Evolutionary conservation across 2,113 vertebrate genomes (phyloP).

Genomic region (Ictalurus punctatus): DNA sequence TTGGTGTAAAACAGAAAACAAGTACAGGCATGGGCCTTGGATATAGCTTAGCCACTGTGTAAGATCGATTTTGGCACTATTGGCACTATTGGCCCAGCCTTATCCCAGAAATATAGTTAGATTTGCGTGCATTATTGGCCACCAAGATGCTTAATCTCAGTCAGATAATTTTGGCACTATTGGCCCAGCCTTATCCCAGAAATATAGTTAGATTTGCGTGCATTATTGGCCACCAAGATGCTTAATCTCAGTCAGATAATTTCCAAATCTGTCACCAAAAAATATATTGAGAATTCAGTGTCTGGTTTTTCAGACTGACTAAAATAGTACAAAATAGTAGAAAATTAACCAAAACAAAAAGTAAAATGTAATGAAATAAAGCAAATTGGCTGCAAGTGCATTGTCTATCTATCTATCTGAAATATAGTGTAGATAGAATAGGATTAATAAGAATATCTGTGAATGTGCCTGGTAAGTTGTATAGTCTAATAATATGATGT

Average conservation of each 20-base stretch:
- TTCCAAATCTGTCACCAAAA: not conserved
- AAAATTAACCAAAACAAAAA: not conserved
- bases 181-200: not conserved
- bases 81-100: not conserved
- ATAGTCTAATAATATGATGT: not conserved
- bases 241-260: not conserved
- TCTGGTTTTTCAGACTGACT: not conserved
- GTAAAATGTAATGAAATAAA: not conserved
- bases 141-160: not conserved
- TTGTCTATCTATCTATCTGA: not conserved
- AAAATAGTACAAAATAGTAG: not conserved
- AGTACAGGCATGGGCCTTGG: not conserved
- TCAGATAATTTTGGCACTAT: not conserved
- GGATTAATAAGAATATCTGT: no score
- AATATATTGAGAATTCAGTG: not conserved
- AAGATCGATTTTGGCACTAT: not conserved
- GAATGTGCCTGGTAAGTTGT: no score
- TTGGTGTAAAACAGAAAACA: not conserved
- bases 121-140: not conserved
- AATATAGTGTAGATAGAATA: no score
- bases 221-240: not conserved
- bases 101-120: not conserved
- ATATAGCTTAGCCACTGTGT: not conserved
- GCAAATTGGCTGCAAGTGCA: not conserved
- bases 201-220: not conserved